Evolutionary conservation across 2,888 invertebrate genomes (phyloP), one percentile per base, ranked within the genome.

Genomic region (Athalia rosae): DNA sequence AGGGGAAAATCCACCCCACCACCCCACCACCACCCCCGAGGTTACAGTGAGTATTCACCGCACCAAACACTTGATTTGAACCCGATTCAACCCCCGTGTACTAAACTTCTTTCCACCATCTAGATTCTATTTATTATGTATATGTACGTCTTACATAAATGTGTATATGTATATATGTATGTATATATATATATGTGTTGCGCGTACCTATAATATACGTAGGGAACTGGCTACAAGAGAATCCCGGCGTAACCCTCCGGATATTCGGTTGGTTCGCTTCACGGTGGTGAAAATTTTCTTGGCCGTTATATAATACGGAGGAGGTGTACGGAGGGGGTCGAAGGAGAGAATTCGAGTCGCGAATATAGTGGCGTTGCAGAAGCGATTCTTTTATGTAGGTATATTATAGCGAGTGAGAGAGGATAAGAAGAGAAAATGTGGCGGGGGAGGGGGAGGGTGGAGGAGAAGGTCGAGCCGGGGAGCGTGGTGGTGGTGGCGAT

Each of bases 251-350:
- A 71, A 74, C 80, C 84, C 84, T 82, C 83, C 85, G 85, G 84
- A 86, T 86, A 86, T 86, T 86, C 86, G 83, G 85, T 83, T 82
- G 86, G 83, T 83, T 86, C 83, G 79, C 83, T 84, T 28, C 28
- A 28, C 81, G 73, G 79, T 82, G 81, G 43, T 8, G 43, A 58
- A 80, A 86, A 84, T 62, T 58, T 76, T 15, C 63, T 11, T 7
- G 41, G 15, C 13, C 67, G 62, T 41, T 8, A 8, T 13, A 13
- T 28, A 28, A 28, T 28, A 28, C 28, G 28, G 28, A 28, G 28
- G 28, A 0, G 13, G 15, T 13, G 3, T 13, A 45, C 5, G n/a
- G 62, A 28, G 8, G n/a, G 62, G n/a, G 62, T 62, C 61, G 64
- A 56, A 13, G 61, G 61, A 28, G 28, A 28, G 61, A 71, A 56